Base-by-base conservation (phyloP, 2,113 vertebrate genomes). In the Mionectes macconnelli region DNA sequence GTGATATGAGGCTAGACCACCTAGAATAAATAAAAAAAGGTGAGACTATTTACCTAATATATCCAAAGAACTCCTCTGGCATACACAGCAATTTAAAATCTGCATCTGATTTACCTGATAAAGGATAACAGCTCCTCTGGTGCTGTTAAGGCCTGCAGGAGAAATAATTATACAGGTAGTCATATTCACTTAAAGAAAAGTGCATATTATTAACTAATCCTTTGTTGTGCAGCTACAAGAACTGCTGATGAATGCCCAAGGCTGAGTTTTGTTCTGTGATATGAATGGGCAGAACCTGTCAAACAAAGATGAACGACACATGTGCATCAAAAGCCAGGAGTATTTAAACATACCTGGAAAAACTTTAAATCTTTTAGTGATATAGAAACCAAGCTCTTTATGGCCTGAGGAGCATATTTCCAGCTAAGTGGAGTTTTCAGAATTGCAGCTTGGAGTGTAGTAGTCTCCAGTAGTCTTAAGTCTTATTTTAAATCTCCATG, bases 151-250 rank as follows among this genome's bases (percentile, higher is more conserved):
- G 40, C 83, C 83, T 94, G 93, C 45, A 96, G 68, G 52, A 94
- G 55, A 93, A 96, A 89, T 96, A 92, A 96, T 92, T 89, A 92
- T 64, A 69, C 9, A 87, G 39, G 39, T 92, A 95, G 33, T 95
- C 42, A 40, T 87, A 96, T 84, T 84, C 92, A 93, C 74, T 92
- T 86, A 91, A 94, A 89, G 42, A 93, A 94, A 84, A 93, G 49
- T 70, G 39, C n/a, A 45, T 84, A 86, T 44, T 90, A 78, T 74
- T 92, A 84, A 81, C 47, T 92, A 92, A 89, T 93, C 57, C 57
- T 96, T 76, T 93, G 62, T 93, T 92, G 49, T 93, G 70, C 39
- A 72, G 37, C 39, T 76, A 85, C 31, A 87, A 72, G 42, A 95
- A 33, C 13, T 7, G 3, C 12, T 78, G 74, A 64, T 42, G 49